Percentiles rank a stretch among this genome's conserved stretches.
These are phyloP conservation scores for Neelides folsomi DNA, from an alignment of 2,888 invertebrate species.

Conservation along the genomic window DNA sequence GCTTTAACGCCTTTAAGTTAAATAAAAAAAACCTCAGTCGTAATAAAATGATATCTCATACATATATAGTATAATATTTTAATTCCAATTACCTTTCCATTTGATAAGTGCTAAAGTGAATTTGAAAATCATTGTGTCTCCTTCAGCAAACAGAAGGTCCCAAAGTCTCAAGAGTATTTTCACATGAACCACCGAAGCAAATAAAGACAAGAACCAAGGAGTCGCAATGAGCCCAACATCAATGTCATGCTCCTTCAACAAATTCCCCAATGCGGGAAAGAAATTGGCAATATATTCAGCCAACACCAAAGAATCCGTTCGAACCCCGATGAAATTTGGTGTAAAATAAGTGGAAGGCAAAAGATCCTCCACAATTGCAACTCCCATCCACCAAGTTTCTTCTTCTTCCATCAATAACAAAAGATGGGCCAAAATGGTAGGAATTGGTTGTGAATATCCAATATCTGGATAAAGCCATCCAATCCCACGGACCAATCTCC, in stretches of 20 bases:
- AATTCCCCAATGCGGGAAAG: constrained; percentile 74
- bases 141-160: constrained; percentile 95
- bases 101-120: constrained; percentile 87
- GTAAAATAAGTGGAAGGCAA: constrained; percentile 95
- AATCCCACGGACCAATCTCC: constrained; percentile 75
- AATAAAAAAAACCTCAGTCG: too few relatives aligned
- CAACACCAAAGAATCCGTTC: constrained; percentile 93
- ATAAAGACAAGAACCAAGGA: constrained; percentile 95
- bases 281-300: constrained; percentile 79
- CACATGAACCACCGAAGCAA: constrained; percentile 92
- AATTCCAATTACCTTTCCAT: constrained; percentile 44
- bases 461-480: constrained; percentile 88
- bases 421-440: constrained; percentile 84
- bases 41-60: too few relatives aligned
- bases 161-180: constrained; percentile 83
- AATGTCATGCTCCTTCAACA: constrained; percentile 81
- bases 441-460: constrained; percentile 70
- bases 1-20: too few relatives aligned
- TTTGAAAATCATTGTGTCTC: constrained; percentile 87
- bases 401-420: constrained; percentile 92
- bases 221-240: constrained; percentile 89
- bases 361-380: constrained; percentile 94
- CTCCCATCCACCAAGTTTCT: constrained; percentile 98
- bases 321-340: constrained; percentile 59
- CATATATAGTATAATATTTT: too few relatives aligned